Evolutionary conservation across 1,140 invertebrate genomes (phyloP).

Genomic region (Halesus radiatus): DNA sequence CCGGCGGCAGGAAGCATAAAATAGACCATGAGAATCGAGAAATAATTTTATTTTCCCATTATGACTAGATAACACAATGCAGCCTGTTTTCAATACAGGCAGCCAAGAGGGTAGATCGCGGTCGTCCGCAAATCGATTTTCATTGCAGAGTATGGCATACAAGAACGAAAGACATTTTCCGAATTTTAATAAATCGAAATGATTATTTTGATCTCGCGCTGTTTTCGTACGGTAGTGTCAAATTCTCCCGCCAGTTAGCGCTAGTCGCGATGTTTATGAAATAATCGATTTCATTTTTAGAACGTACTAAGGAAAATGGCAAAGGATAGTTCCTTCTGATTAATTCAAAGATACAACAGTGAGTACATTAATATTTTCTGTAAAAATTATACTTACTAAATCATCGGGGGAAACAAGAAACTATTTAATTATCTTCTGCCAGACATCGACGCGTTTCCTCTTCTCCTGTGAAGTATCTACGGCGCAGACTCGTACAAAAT

Average conservation of each 20-base stretch:
- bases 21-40: no score
- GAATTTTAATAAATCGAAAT: background rate
- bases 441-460: conserved; percentile 65
- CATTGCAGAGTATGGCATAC: no score
- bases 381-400: conserved; percentile 35
- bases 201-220: conserved; percentile 25
- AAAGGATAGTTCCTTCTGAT: conserved; percentile 32
- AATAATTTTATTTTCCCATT: no score
- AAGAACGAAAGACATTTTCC: background rate
- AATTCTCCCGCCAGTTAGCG: conserved; percentile 40
- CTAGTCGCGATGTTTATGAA: conserved; percentile 48
- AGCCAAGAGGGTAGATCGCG: no score
- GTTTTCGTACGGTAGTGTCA: conserved; percentile 14
- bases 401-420: conserved; percentile 1
- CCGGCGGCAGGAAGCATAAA: no score
- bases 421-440: conserved; percentile 62
- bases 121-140: no score
- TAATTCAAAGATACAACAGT: conserved; percentile 26
- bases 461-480: conserved; percentile 47
- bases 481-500: conserved; percentile 66
- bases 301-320: conserved; percentile 45
- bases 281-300: conserved; percentile 52
- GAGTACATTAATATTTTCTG: conserved; percentile 42
- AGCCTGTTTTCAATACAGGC: no score
- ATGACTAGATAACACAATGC: no score